Evolutionary conservation across 2,113 vertebrate species (phyloP).

Genomic region (Catagonus wagneri): DNA sequence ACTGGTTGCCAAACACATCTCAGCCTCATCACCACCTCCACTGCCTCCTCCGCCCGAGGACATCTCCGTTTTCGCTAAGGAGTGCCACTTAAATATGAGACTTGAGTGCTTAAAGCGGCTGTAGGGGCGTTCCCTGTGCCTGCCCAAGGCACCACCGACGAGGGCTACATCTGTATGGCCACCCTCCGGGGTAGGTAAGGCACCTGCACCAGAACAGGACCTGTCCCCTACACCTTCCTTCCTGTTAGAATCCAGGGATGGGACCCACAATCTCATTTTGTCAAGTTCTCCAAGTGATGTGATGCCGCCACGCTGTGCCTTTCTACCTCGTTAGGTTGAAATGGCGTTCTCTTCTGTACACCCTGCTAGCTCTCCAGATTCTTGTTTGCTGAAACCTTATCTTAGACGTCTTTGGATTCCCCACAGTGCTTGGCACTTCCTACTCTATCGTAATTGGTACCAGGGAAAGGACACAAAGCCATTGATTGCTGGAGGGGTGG

Average conservation of each 20-base stretch:
- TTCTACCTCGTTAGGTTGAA: background rate
- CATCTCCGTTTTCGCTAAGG: background rate
- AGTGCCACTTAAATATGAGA: background rate
- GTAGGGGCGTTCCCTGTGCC: background rate
- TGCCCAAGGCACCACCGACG: background rate
- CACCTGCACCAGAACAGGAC: background rate
- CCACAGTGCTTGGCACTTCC: background rate
- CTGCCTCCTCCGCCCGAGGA: too few relatives aligned
- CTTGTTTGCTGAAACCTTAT: background rate
- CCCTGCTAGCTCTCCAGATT: background rate
- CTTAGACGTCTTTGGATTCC: background rate
- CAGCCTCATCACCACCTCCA: background rate
- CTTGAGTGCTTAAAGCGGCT: background rate
- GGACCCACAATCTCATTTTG: background rate
- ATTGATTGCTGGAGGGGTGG: background rate
- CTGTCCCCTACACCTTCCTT: rapidly evolving
- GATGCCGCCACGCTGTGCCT: background rate
- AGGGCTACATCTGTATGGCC: background rate
- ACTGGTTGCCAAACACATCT: background rate
- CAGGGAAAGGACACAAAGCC: background rate
- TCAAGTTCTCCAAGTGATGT: background rate
- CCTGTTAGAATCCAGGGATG: background rate
- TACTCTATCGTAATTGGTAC: background rate
- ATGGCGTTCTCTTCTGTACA: background rate
- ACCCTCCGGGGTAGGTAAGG: background rate